Percentiles rank a stretch among this genome's conserved stretches.
phyloP scores from a whole-genome alignment of 2,888 invertebrate species.

The Drosophila mimica region DNA sequence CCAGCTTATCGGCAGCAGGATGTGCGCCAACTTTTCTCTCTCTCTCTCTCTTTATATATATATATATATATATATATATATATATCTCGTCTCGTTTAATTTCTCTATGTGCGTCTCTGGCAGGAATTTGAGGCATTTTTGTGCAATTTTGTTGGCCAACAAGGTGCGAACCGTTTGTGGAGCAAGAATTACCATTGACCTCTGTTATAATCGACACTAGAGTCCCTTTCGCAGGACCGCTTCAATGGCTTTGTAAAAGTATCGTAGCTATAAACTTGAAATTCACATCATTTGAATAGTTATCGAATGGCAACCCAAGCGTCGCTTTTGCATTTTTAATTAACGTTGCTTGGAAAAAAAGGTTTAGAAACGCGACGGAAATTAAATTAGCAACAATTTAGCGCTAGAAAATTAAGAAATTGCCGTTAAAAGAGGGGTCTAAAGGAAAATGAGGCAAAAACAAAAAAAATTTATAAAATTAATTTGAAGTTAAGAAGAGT shows the following conservation, averaged over 20 bases:
- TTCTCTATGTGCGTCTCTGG: conserved; percentile 9
- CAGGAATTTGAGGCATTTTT: conserved; percentile 71
- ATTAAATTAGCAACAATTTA: conserved; percentile 28
- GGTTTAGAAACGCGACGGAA: not conserved
- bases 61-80: not conserved
- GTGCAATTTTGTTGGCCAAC: conserved; percentile 58
- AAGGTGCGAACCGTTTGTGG: conserved; percentile 64
- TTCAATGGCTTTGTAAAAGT: conserved; percentile 18
- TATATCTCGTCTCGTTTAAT: not conserved
- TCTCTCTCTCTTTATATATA: not conserved
- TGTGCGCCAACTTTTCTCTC: conserved; percentile 14
- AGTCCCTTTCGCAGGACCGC: conserved; percentile 12
- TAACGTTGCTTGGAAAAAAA: not conserved
- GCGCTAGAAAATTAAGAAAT: not conserved
- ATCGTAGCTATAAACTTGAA: conserved; percentile 3
- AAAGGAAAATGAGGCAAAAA: not conserved
- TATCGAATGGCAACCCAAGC: conserved; percentile 10
- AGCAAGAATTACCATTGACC: conserved; percentile 44
- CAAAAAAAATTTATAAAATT: not conserved
- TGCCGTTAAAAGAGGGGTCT: not conserved
- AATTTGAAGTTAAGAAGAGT: not conserved
- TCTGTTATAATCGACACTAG: conserved; percentile 15
- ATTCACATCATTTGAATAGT: conserved; percentile 20
- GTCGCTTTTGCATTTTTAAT: not conserved
- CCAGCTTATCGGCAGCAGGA: conserved; percentile 52